Base-by-base conservation (phyloP, 2,888 invertebrate species). In the Acanthopleura granulata region DNA sequence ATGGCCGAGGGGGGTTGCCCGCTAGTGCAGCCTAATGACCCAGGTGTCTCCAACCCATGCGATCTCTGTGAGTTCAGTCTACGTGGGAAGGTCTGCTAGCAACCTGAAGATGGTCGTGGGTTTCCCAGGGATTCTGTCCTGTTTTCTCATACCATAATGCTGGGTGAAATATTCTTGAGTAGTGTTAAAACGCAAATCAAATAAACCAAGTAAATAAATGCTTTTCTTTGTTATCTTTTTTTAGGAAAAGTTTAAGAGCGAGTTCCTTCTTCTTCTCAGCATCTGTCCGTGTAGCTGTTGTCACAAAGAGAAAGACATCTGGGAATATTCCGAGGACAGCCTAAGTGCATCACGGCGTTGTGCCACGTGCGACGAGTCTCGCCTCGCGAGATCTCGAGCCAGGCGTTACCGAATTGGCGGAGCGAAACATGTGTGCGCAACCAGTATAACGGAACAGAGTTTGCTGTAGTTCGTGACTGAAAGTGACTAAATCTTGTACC, bases 241-340 rank as follows among this genome's bases (percentile, higher is more conserved):
- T 15, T 77, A 85, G 84, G 82, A 84, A 72, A 84, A 82, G 73
- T 84, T 81, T 77, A 85, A 84, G 72, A 77, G 81, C 61, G 81
- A 79, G 29, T 84, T 83, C 75, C 75, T 80, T 18, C 72, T 75
- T 62, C 72, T 84, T 66, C 81, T 82, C 74, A 71, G 75, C 15
- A 74, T 75, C 11, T 81, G 82, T n/a, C 74, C 76, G 15, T 78
- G 78, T 57, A 25, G 51, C 18, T 74, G 77, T 50, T 72, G 75
- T 29, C 73, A 72, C 29, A 22, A 66, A 12, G 74, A 74, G 18
- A 72, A 72, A 50, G 27, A 50, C 50, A 66, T 27, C 16, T 66
- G 22, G 66, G 66, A 66, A 16, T 66, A 27, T 27, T 66, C 66
- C 16, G 66, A 66, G 29, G 66, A 66, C 66, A 66, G 66, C 25